Percentiles rank a stretch among this genome's conserved stretches.
Conservation (phyloP, 23 tunicate genomes). For the Styela clava region DNA sequence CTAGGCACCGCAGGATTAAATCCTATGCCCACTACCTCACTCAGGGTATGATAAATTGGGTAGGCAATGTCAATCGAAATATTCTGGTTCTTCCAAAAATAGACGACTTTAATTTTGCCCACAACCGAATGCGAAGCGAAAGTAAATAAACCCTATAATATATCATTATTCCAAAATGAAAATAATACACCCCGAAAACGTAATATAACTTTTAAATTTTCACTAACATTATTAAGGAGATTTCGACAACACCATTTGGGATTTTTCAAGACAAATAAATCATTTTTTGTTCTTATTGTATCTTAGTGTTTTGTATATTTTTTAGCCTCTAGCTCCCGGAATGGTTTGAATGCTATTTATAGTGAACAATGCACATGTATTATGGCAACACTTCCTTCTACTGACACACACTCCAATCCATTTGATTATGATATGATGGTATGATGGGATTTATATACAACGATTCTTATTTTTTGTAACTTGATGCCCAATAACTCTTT, state of each 20-base stretch:
- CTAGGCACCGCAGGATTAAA: too few species aligned
- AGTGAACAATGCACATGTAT: conserved; percentile 30
- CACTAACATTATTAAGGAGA: not conserved
- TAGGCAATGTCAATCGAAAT: too few species aligned
- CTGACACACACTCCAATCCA: not conserved
- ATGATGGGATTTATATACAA: not conserved
- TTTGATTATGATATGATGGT: conserved; percentile 1
- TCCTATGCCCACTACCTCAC: too few species aligned
- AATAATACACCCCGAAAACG: not conserved
- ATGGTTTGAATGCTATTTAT: not conserved
- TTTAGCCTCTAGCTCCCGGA: conserved; percentile 10
- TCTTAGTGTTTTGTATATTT: not conserved
- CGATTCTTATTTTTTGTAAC: not conserved
- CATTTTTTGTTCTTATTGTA: too few species aligned
- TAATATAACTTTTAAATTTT: too few species aligned
- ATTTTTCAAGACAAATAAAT: too few species aligned
- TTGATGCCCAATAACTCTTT: not conserved
- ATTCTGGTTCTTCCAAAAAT: too few species aligned
- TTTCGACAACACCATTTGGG: too few species aligned
- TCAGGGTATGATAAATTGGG: too few species aligned
- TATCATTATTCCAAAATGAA: not conserved
- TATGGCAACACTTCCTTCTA: conserved; percentile 16
- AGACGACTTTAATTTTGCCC: too few species aligned
- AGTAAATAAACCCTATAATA: too few species aligned
- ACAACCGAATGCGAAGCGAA: too few species aligned